Evolutionary conservation across 2,797 vertebrate species (phyloP), one percentile per base, ranked within the genome.

Genomic region (Cryptoprocta ferox): DNA sequence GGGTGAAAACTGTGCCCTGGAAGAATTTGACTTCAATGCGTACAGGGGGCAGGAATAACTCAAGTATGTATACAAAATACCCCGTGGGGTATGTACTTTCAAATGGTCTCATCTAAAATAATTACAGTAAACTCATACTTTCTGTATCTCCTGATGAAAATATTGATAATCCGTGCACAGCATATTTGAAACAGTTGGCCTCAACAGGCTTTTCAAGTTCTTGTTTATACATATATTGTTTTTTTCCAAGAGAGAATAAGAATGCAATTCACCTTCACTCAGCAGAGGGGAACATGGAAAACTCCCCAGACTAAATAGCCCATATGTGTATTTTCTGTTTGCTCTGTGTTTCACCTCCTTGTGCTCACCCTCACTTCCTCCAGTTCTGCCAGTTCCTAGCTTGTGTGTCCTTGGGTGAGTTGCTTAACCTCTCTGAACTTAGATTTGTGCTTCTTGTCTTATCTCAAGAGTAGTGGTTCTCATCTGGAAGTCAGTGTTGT

Each of bases 41-140:
- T 45, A 30, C 5, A 24, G 35, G 70, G 32, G 37, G 35, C 15
- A 70, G 19, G 50, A 94, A n/a, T 45, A 30, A 75, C 7, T 91
- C 95, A 28, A 48, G 92, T 73, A 45, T 88, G 42, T 96, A 66
- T 76, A 88, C 81, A 98, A 94, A 97, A 96, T 15, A 94, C 42
- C 42, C 35, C 1, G 13, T 92, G 32, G 2, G 11, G 88, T 90
- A 14, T 95, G 94, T 98, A 73, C 50, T 75, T 96, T 42, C 59
- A 90, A 97, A 70, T 68, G 84, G 48, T 45, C 48, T 85, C 63
- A 95, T 79, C 68, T 86, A 75, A 91, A 91, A 89, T 87, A 97
- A 89, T 96, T 88, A 75, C 16, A 78, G 39, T 95, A 95, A 94
- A 76, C 15, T 80, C 4, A 59, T 13, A 97, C 42, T 53, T 95